Evolutionary conservation across 2,113 vertebrate species (phyloP), one percentile per base, ranked within the genome.

Genomic region (Myiagra hebetior): DNA sequence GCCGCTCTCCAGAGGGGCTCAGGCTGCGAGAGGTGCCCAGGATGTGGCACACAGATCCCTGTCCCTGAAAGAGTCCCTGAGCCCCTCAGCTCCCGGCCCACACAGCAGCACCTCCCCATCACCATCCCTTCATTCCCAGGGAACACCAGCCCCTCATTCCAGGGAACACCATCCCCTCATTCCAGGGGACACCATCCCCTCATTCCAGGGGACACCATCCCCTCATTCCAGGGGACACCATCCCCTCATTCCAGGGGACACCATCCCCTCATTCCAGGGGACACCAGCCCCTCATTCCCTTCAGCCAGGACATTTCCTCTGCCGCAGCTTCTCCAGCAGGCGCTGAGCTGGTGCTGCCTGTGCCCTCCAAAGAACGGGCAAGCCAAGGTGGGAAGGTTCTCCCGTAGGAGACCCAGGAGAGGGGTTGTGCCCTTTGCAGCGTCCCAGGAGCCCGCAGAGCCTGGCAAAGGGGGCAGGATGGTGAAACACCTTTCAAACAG

Each of bases 91-190:
- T 68, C 52, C 73, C 24, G 27, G 47, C 41, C 41, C 44, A 15
- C 2, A 2, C 57, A 28, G 22, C 1, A 8, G 35, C 52, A n/a
- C 50, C 47, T 1, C 53, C 31, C 28, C 5, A 5, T 11, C 67
- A 9, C 13, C 22, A 18, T 28, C 7, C 16, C 20, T 70, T 52
- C 30, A 13, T 49, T 78, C 33, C 59, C 53, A 31, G 13, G 52
- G 17, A 3, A 6, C 52, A 19, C 17, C 52, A 16, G 3, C 26
- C 50, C 50, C 50, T 28, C 28, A 7, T 53, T 72, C 33, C 53
- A 17, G 2, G 4, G 52, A 16, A 23, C 41, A 11, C 63, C n/a
- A 30, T 22, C 19, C 15, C n/a, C 68, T 37, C 31, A 18, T 63
- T 75, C 53, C 53, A 17, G 2, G 4, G 52, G 16, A 33, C 41